Base-by-base conservation (phyloP, 1,140 invertebrate genomes). In the Parasteatoda tepidariorum region DNA sequence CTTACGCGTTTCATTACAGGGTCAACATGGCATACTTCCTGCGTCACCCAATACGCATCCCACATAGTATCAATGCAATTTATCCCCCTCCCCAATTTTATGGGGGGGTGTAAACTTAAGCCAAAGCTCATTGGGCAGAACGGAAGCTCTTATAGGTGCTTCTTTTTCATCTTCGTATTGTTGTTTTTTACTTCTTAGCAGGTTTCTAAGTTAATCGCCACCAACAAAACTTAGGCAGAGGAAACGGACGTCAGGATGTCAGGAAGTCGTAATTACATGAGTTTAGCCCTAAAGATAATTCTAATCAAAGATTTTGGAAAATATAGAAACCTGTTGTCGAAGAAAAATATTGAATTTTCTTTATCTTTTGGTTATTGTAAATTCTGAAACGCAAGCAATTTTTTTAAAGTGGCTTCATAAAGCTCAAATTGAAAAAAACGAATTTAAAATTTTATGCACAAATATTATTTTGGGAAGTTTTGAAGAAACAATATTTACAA, bases 21-120 rank as follows among this genome's bases (percentile, higher is more conserved):
- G 28, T 41, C 75, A 78, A 78, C 75, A 18, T 48, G 62, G 75
- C 75, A 78, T 78, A 78, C 62, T 78, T 78, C 75, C 75, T 78
- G 75, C 75, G 75, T 66, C 75, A 67, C 41, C 75, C 62, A 66
- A 67, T 28, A 55, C 62, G 33, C 22, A 7, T 48, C 33, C n/a
- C n/a, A 7, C 68, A 11, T 30, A 24, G 22, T 33, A 34, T 18
- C 22, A 15, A 2, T 4, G 18, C 55, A 22, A 57, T 28, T 3
- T 11, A n/a, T 4, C 41, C 18, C 28, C 68, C 3, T 15, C 22
- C n/a, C 64, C 33, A 18, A 18, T 22, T 3, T 18, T 15, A 7
- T 13, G 38, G 38, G 38, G 38, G 9, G 18, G 38, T 48, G 38
- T n/a, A n/a, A n/a, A n/a, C n/a, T n/a, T n/a, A n/a, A n/a, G n/a